These are phyloP conservation scores for Erannis defoliaria DNA, from an alignment of 2,888 invertebrate genomes.

Conservation along the genomic window DNA sequence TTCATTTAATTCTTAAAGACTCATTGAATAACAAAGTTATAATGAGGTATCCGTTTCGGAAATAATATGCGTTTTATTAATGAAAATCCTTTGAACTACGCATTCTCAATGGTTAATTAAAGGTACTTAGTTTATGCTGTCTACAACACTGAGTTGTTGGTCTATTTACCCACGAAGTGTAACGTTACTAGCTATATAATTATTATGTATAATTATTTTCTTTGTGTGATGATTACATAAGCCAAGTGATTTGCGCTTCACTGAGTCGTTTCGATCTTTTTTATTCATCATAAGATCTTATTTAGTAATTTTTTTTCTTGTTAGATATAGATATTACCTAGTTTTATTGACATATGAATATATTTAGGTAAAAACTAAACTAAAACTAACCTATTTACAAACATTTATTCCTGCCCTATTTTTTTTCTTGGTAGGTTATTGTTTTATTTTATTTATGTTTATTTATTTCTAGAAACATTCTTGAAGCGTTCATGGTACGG, in stretches of 20 bases:
- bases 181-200: slow-evolving; percentile 54
- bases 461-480: too few species aligned
- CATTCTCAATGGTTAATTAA: slow-evolving; percentile 36
- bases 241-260: slow-evolving; percentile 41
- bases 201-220: slow-evolving; percentile 54
- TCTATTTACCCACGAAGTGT: slow-evolving; percentile 67
- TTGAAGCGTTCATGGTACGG: too few species aligned
- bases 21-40: slow-evolving; percentile 1
- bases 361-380: too few species aligned
- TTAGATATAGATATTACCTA: too few species aligned
- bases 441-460: too few species aligned
- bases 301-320: too few species aligned
- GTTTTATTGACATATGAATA: too few species aligned
- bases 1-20: slow-evolving; percentile 4
- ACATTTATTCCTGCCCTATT: too few species aligned
- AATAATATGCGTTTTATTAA: slow-evolving; percentile 19
- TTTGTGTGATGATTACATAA: slow-evolving; percentile 52
- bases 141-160: slow-evolving; percentile 55
- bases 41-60: slow-evolving; percentile 3
- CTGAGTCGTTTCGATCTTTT: slow-evolving; percentile 33
- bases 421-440: too few species aligned
- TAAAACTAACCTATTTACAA: too few species aligned
- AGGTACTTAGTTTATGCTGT: slow-evolving; percentile 25
- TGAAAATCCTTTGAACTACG: slow-evolving; percentile 25
- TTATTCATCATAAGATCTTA: too few species aligned